Percentiles rank a stretch among this genome's conserved stretches.
Evolutionary conservation across 2,113 vertebrate genomes (phyloP).

Genomic region (Neolamprologus variostigma): DNA sequence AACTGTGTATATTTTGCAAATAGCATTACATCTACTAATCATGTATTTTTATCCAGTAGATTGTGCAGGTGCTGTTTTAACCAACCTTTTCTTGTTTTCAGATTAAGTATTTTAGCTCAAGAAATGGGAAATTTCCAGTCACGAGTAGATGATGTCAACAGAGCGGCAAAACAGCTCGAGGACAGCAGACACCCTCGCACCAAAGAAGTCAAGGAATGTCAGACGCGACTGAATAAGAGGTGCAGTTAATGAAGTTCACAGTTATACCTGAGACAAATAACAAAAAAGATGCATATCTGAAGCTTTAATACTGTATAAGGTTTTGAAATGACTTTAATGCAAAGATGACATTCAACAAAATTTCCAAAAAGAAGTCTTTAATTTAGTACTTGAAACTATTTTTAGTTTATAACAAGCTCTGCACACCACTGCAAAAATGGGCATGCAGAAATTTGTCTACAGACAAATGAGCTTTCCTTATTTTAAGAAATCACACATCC

Average conservation of each 20-base stretch:
- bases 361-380: neutral
- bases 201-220: slow-evolving; percentile 81
- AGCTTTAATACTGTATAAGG: neutral
- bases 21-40: neutral
- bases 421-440: neutral
- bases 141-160: slow-evolving; percentile 81
- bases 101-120: slow-evolving; percentile 84
- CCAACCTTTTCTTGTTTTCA: slow-evolving; percentile 33
- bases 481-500: neutral
- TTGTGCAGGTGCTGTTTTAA: neutral
- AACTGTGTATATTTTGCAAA: neutral
- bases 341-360: neutral
- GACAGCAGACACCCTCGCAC: slow-evolving; percentile 85
- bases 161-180: slow-evolving; percentile 79
- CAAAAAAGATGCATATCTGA: neutral
- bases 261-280: neutral
- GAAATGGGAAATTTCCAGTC: slow-evolving; percentile 82
- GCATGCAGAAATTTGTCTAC: neutral
- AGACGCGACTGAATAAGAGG: slow-evolving; percentile 82
- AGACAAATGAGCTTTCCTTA: neutral
- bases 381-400: neutral
- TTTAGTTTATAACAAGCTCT: neutral
- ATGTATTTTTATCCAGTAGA: neutral
- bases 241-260: slow-evolving; percentile 23
- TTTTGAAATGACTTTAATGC: neutral